Evolutionary conservation across 2,888 invertebrate genomes (phyloP).

Genomic region (Sylvicola cinctus): DNA sequence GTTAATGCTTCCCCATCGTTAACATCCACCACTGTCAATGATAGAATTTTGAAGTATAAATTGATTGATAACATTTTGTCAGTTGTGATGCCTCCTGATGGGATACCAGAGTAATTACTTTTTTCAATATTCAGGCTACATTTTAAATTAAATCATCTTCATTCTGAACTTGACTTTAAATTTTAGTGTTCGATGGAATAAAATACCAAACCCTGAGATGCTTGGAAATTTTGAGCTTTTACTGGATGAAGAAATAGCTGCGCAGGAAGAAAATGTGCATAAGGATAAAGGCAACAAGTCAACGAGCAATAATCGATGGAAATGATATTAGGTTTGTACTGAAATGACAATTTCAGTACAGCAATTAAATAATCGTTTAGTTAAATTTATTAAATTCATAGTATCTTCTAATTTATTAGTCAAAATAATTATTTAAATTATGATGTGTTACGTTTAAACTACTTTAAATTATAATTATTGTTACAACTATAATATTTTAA

Average conservation of each 20-base stretch:
- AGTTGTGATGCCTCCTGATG: constrained; percentile 72
- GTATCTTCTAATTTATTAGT: no score
- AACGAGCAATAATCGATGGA: constrained; percentile 8
- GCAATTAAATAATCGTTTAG: no score
- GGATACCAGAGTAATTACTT: constrained; percentile 55
- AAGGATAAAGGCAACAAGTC: not conserved
- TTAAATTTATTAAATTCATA: no score
- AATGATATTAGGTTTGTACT: constrained; percentile 7
- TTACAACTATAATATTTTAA: no score
- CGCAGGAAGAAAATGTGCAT: constrained; percentile 33
- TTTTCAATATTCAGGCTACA: constrained; percentile 1
- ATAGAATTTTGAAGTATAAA: constrained; percentile 83
- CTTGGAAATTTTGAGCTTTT: constrained; percentile 67
- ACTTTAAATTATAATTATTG: no score
- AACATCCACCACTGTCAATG: constrained; percentile 85
- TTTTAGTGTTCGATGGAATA: constrained; percentile 60
- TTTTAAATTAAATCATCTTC: no score
- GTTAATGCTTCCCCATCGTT: constrained; percentile 84
- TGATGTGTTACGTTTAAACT: no score
- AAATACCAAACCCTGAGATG: constrained; percentile 51
- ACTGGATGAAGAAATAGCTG: constrained; percentile 60
- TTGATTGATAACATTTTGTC: constrained; percentile 83
- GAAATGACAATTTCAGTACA: not conserved
- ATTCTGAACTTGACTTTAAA: not conserved
- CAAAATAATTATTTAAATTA: no score